Evolutionary conservation across 2,113 vertebrate species (phyloP), one percentile per base, ranked within the genome.

Genomic region (Poeciliopsis occidentalis): DNA sequence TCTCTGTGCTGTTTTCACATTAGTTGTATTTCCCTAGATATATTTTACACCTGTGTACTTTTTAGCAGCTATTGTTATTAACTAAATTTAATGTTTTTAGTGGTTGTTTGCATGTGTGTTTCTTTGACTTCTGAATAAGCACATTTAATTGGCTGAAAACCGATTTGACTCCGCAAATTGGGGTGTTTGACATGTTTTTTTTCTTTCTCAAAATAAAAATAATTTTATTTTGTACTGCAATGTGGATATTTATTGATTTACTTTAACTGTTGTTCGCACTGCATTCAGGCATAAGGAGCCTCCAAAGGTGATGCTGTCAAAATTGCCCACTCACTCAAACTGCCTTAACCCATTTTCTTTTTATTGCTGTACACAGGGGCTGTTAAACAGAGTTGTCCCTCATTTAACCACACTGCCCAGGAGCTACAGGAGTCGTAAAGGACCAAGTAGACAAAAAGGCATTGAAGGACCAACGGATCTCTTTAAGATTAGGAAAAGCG

Each of bases 341-440:
- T 26, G 12, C n/a, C 30, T 17, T 26, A 26, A 39, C 37, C 8
- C 4, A 4, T 34, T 22, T 24, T 51, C 51, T 57, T 54, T 27
- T 68, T 69, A 15, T 32, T 32, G 22, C 29, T 30, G 66, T 85
- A 82, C 84, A 75, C 73, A 72, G 27, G 57, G 44, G 32, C 65
- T 80, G 79, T 86, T 82, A 82, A 81, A 69, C 62, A 85, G 75
- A 80, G 75, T 75, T 80, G 75, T 79, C 74, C 77, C 68, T 75
- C 77, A 80, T 90, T 83, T 86, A 80, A 73, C 69, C 80, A 79
- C 76, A 76, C 64, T 73, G 65, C 65, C 80, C 37, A 57, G 80
- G 78, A 79, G 85, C 73, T 78, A 74, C 70, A 24, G 83, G 84
- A 84, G 34, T 60, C 64, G 24, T 90, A 87, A 92, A 92, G 34